Percentiles rank a stretch among this genome's conserved stretches.
Evolutionary conservation across 2,797 vertebrate species (phyloP).

Genomic region (Cottoperca gobio): DNA sequence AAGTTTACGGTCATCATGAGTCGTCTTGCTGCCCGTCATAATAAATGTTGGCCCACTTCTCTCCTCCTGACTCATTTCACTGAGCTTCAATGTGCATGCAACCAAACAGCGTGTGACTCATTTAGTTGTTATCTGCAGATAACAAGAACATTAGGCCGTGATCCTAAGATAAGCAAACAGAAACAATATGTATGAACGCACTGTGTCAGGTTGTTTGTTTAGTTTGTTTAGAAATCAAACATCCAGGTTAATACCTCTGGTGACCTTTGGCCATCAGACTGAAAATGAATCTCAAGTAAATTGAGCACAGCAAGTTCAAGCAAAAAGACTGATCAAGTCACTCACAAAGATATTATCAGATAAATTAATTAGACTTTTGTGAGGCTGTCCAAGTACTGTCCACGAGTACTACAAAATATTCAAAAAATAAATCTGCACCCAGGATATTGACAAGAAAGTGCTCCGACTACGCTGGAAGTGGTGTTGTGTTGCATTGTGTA

Average conservation of each 20-base stretch:
- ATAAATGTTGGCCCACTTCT: neutral
- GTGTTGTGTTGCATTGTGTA: neutral
- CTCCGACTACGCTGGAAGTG: neutral
- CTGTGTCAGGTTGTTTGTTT: conserved; percentile 2
- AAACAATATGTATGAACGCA: neutral
- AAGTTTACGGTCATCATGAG: neutral
- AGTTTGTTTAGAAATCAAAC: conserved; percentile 23
- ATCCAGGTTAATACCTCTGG: neutral
- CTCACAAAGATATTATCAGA: neutral
- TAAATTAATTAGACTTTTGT: neutral
- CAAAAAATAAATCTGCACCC: neutral
- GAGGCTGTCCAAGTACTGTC: neutral
- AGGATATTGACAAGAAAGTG: neutral
- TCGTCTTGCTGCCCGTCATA: neutral
- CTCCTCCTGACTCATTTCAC: conserved; percentile 10
- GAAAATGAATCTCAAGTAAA: neutral
- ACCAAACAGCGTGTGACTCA: conserved; percentile 17
- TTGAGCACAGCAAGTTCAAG: no score
- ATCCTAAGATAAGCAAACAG: conserved; percentile 14
- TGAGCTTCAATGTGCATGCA: neutral
- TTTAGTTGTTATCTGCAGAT: conserved; percentile 25
- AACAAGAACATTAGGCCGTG: conserved; percentile 5
- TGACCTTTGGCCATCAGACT: neutral
- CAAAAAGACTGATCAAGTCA: neutral
- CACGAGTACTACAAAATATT: no score